Percentiles rank a stretch among this genome's conserved stretches.
Conservation (phyloP, 1,140 invertebrate genomes). For the Caenorhabditis inopinata region DNA sequence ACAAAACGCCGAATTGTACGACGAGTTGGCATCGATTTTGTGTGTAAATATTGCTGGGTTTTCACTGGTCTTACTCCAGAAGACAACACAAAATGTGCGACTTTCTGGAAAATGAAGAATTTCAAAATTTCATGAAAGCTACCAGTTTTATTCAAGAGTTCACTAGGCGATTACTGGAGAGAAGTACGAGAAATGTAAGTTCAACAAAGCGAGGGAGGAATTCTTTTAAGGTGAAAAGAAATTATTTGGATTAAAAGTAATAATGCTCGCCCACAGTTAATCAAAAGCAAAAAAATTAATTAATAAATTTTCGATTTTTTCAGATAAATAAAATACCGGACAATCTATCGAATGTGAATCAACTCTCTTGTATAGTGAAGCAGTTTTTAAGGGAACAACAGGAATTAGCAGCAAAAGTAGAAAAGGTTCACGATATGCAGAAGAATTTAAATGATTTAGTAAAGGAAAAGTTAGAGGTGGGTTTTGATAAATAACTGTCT, state of each 20-base stretch:
- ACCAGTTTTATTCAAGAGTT: neutral
- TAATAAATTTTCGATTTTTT: neutral
- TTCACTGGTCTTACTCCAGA: neutral
- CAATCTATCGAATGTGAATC: neutral
- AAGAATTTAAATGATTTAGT: neutral
- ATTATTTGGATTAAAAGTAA: no score
- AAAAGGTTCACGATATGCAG: neutral
- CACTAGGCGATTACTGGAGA: neutral
- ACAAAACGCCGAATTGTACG: neutral
- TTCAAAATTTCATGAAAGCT: neutral
- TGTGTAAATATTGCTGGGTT: no score
- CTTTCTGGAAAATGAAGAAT: neutral
- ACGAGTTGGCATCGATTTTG: neutral
- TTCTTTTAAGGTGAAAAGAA: neutral
- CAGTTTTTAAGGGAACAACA: neutral
- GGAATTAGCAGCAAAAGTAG: neutral
- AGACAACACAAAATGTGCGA: neutral
- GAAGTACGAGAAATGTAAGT: neutral
- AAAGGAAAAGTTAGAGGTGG: neutral
- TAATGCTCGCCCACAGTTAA: no score
- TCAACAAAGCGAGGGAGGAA: no score
- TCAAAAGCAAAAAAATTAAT: no score
- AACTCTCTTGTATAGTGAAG: neutral
- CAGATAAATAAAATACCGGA: neutral
- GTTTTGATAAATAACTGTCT: no score